Conservation (phyloP, 2,113 vertebrate genomes). For the Mandrillus leucophaeus region DNA sequence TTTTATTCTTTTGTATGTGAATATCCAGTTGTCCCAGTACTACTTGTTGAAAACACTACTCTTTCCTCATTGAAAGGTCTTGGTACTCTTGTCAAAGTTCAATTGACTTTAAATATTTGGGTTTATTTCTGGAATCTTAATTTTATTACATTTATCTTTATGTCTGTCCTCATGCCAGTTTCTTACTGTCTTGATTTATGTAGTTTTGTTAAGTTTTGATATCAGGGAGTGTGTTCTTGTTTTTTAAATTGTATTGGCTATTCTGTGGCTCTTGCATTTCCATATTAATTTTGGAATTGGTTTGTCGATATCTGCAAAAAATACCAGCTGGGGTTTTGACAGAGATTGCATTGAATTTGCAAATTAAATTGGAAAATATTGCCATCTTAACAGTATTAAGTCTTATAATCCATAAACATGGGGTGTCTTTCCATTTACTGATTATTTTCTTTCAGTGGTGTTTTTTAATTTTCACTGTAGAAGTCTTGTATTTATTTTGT, state of each 20-base stretch:
- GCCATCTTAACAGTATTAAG: neutral
- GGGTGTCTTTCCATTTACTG: neutral
- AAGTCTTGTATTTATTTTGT: neutral
- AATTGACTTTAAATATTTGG: neutral
- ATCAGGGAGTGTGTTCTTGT: neutral
- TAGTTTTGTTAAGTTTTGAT: neutral
- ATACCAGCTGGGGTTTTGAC: neutral
- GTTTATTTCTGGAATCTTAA: neutral
- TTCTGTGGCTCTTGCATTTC: neutral
- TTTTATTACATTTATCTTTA: neutral
- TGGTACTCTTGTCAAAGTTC: neutral
- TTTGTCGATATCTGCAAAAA: neutral
- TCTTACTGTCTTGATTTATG: neutral
- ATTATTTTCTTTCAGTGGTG: neutral
- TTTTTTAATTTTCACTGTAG: neutral
- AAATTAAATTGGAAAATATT: neutral
- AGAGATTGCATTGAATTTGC: neutral
- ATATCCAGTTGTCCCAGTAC: neutral
- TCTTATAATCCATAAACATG: neutral
- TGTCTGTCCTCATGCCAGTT: neutral
- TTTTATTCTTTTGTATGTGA: neutral
- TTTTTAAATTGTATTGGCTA: neutral
- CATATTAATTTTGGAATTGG: neutral
- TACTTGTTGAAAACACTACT: neutral
- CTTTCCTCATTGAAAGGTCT: neutral